Percentiles rank a stretch among this genome's conserved stretches.
These are phyloP conservation scores for Abramis brama DNA, from an alignment of 2,113 vertebrate genomes.

Conservation along the genomic window DNA sequence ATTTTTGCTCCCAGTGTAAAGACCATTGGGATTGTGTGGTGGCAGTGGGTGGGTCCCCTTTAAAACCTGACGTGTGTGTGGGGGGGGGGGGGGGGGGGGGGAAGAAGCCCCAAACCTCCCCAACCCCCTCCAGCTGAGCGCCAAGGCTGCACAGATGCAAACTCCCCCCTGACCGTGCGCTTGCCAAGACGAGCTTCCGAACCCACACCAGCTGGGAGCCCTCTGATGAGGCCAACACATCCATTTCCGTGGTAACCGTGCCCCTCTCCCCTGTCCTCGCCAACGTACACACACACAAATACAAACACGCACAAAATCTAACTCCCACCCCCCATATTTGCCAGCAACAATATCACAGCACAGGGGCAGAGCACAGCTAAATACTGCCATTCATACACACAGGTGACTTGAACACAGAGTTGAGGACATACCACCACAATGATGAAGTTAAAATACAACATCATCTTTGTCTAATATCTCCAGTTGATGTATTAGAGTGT, in stretches of 20 bases:
- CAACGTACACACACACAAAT: slow-evolving; percentile 58
- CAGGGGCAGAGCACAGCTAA: slow-evolving; percentile 65
- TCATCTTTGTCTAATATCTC: slow-evolving; percentile 6
- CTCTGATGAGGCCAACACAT: slow-evolving; percentile 82
- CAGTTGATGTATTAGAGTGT: neutral
- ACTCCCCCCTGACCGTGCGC: slow-evolving; percentile 80
- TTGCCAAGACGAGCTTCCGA: slow-evolving; percentile 81
- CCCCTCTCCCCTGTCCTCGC: slow-evolving; percentile 54
- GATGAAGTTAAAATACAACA: slow-evolving; percentile 42
- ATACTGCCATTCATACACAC: slow-evolving; percentile 58
- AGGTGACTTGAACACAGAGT: slow-evolving; percentile 50
- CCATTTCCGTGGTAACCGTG: slow-evolving; percentile 82
- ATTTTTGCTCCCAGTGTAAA: slow-evolving; percentile 7
- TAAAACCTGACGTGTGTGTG: slow-evolving; percentile 54
- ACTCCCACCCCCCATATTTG: slow-evolving; percentile 63
- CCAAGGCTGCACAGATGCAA: slow-evolving; percentile 84
- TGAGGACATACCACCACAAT: slow-evolving; percentile 61
- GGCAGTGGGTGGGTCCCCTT: slow-evolving; percentile 61
- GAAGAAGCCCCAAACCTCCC: slow-evolving; percentile 30
- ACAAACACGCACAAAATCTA: slow-evolving; percentile 58
- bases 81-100: slow-evolving; percentile 35
- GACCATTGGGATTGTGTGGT: slow-evolving; percentile 37
- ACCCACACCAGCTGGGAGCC: slow-evolving; percentile 83
- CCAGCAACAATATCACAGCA: slow-evolving; percentile 76
- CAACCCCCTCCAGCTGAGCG: slow-evolving; percentile 63